These are phyloP conservation scores for Paguma larvata DNA, from an alignment of 2,797 vertebrate species.

Conservation along the genomic window DNA sequence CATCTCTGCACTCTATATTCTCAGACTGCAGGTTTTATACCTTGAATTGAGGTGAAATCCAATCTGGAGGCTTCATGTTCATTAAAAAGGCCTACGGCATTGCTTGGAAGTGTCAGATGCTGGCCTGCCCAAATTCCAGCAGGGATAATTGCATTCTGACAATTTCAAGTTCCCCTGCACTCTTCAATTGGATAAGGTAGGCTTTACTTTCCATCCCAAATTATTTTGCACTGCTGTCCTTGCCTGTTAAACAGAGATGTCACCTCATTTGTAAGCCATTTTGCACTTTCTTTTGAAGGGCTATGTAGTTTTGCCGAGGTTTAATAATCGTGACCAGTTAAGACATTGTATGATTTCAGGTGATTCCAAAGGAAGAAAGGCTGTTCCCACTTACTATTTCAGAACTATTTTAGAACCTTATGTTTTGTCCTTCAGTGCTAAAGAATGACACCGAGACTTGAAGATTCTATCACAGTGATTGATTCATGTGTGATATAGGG, in stretches of 20 bases:
- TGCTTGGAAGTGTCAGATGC: constrained; percentile 70
- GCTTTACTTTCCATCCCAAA: constrained; percentile 50
- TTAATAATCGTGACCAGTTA: constrained; percentile 62
- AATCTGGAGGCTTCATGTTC: constrained; percentile 67
- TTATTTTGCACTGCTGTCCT: constrained; percentile 65
- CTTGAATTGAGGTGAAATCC: constrained; percentile 68
- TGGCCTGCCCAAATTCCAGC: constrained; percentile 66
- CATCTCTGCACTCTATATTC: constrained; percentile 49
- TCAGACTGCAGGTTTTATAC: constrained; percentile 47
- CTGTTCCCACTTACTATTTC: neutral
- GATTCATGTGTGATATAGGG: neutral
- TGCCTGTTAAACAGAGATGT: constrained; percentile 49
- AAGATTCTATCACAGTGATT: neutral
- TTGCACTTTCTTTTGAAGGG: constrained; percentile 44
- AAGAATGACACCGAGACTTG: neutral
- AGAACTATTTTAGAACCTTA: constrained; percentile 42
- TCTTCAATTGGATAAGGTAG: constrained; percentile 45
- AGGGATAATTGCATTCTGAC: constrained; percentile 69
- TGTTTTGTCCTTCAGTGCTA: constrained; percentile 17
- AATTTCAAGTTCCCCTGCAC: constrained; percentile 14
- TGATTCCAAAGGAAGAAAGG: constrained; percentile 22
- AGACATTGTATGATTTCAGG: constrained; percentile 47
- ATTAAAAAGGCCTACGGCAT: constrained; percentile 33
- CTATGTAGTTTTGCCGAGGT: constrained; percentile 34
- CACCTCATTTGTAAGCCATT: constrained; percentile 51